Conservation (phyloP, 2,797 vertebrate genomes). For the Prunella strophiata region DNA sequence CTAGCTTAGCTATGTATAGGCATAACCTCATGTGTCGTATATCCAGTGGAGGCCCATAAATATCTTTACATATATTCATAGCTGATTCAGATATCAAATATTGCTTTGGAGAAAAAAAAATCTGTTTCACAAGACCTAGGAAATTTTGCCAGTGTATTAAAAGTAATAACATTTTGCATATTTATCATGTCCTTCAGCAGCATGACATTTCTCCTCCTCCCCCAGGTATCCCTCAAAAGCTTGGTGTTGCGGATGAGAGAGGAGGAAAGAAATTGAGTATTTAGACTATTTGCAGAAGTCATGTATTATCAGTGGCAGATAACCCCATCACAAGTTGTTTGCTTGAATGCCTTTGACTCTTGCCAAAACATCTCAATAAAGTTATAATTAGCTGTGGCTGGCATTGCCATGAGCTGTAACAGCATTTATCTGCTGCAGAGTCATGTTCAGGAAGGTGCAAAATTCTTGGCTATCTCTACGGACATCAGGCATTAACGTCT, state of each 20-base stretch:
- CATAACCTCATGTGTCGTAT: fast-evolving
- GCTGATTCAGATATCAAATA: neutral
- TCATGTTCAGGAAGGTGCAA: constrained; percentile 58
- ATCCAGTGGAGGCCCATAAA: neutral
- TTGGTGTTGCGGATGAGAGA: neutral
- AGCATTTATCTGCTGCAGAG: constrained; percentile 47
- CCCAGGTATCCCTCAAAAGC: neutral
- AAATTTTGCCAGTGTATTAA: neutral
- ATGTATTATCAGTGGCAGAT: neutral
- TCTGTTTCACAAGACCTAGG: neutral
- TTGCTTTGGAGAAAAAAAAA: neutral
- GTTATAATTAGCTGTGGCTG: constrained; percentile 62
- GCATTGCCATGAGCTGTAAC: neutral
- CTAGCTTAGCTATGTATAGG: neutral
- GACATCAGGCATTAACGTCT: neutral
- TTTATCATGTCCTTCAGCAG: neutral
- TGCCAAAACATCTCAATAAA: constrained; percentile 48
- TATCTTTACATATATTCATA: neutral
- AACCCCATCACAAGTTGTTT: constrained; percentile 1
- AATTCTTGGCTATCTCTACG: constrained; percentile 10
- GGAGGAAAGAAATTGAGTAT: neutral
- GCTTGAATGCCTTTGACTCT: constrained; percentile 13
- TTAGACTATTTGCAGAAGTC: neutral
- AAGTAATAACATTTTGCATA: neutral
- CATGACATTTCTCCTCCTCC: neutral